Percentiles rank a stretch among this genome's conserved stretches.
phyloP scores from a whole-genome alignment of 2,113 vertebrate species.

The Talpa occidentalis region DNA sequence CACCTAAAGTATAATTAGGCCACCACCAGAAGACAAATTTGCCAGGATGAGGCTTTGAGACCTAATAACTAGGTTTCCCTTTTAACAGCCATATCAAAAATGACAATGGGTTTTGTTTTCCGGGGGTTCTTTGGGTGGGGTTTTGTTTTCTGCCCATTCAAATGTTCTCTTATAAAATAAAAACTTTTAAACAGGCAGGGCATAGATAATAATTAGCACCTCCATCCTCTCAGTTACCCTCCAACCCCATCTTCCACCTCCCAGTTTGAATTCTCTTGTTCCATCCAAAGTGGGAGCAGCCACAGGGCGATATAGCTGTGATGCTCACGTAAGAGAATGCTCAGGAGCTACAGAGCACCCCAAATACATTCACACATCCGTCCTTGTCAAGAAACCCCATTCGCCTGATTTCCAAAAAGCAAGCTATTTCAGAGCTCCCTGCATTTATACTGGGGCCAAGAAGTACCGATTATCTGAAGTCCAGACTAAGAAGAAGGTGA shows the following conservation, averaged over 20 bases:
- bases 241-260: neutral
- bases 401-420: neutral
- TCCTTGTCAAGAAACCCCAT: neutral
- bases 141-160: neutral
- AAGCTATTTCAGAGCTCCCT: neutral
- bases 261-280: conserved; percentile 8
- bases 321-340: neutral
- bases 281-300: neutral
- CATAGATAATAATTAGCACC: neutral
- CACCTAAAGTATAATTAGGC: conserved; percentile 14
- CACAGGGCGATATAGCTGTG: neutral
- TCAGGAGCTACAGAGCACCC: neutral
- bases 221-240: neutral
- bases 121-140: too few species aligned
- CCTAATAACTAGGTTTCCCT: neutral
- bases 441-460: neutral
- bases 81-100: neutral
- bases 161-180: conserved; percentile 23
- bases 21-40: neutral
- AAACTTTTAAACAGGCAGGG: neutral
- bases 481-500: conserved; percentile 22
- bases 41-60: neutral
- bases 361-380: neutral
- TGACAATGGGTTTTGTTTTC: neutral
- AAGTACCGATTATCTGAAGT: neutral